Percentiles rank a stretch among this genome's conserved stretches.
phyloP scores from a whole-genome alignment of 2,113 vertebrate genomes.

The Podilymbus podiceps region DNA sequence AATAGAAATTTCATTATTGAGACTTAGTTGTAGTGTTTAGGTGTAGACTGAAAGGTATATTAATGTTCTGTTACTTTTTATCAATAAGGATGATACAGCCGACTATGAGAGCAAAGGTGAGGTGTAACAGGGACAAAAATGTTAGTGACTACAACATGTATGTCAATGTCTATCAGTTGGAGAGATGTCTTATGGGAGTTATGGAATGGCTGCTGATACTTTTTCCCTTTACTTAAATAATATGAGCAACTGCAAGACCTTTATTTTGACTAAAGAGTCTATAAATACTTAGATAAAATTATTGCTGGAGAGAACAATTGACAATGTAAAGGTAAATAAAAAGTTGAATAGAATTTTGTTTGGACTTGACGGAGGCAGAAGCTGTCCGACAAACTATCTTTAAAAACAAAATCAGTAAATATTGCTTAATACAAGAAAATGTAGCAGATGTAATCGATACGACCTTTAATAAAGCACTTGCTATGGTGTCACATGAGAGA shows the following conservation, averaged over 20 bases:
- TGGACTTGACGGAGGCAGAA: not conserved
- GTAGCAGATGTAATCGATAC: not conserved
- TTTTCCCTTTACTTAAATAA: not conserved
- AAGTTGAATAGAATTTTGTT: not conserved
- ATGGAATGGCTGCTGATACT: not conserved
- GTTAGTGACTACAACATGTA: not conserved
- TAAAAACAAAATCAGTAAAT: not conserved
- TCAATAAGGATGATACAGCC: not conserved
- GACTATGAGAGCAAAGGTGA: not conserved
- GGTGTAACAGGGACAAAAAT: not conserved
- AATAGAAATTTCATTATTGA: not conserved
- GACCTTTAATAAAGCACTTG: not conserved
- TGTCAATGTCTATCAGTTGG: not conserved
- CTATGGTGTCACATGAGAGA: not conserved
- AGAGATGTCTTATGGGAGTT: not conserved
- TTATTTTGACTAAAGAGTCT: not conserved
- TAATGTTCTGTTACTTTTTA: not conserved
- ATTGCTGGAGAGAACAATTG: not conserved
- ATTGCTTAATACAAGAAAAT: not conserved
- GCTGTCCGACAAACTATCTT: not conserved
- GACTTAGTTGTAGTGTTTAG: not conserved
- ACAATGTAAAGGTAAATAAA: not conserved
- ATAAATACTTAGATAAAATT: not conserved
- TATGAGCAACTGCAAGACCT: not conserved
- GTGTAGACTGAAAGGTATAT: not conserved